These are phyloP conservation scores for Vanessa atalanta DNA, from an alignment of 1,140 invertebrate species.

Conservation along the genomic window DNA sequence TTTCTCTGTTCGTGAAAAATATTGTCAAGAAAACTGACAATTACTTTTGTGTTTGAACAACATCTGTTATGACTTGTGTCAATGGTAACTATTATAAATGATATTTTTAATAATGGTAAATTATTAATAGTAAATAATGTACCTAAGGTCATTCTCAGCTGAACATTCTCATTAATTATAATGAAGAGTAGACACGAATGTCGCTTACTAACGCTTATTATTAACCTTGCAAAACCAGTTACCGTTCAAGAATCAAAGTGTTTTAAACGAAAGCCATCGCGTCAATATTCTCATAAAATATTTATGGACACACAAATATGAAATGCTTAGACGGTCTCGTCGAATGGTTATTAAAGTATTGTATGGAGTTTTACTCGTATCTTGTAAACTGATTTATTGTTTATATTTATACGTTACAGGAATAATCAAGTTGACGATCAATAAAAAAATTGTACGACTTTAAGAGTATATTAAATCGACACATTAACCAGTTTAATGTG, in stretches of 20 bases:
- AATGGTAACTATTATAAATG: background rate
- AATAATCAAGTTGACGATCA: no score
- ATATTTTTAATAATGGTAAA: background rate
- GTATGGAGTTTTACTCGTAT: no score
- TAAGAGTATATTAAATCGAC: no score
- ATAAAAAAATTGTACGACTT: no score
- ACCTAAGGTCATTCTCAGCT: conserved; percentile 5
- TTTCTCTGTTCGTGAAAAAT: background rate
- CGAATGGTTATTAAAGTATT: conserved; percentile 5
- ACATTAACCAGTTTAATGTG: no score
- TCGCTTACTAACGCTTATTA: conserved; percentile 28
- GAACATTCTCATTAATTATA: conserved; percentile 24
- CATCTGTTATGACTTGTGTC: background rate
- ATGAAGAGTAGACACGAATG: conserved; percentile 26
- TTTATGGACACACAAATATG: conserved; percentile 17
- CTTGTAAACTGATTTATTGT: background rate
- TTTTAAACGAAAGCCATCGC: conserved; percentile 17
- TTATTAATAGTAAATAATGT: background rate
- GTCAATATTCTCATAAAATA: conserved; percentile 29
- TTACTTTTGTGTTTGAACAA: background rate
- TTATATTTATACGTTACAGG: no score
- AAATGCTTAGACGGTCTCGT: conserved; percentile 15
- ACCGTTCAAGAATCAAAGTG: conserved; percentile 7
- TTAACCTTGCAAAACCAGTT: conserved; percentile 20
- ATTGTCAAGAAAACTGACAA: background rate